Base-by-base conservation (phyloP, 2,113 vertebrate species). In the Onychostruthus taczanowskii region DNA sequence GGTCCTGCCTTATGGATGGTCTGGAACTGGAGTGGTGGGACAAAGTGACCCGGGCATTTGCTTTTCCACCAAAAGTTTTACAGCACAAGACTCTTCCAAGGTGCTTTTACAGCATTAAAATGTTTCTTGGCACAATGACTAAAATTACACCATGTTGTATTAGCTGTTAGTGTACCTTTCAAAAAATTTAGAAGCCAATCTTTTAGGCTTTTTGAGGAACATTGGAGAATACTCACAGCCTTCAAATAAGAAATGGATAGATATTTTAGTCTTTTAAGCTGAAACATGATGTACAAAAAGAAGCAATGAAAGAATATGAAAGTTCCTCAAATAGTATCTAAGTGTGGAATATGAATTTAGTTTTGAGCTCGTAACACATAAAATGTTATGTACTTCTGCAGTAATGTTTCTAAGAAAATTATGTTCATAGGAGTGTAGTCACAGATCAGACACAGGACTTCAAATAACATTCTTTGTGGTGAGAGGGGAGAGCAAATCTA, bases 21-120 rank as follows among this genome's bases (percentile, higher is more conserved):
- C 9, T 18, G 28, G 18, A 74, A 17, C 22, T 17, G 14, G 11
- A 6, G 2, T 39, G 17, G 7, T 0, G 1, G 39, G 49, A 26
- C 4, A 46, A 46, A 46, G 28, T 73, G 13, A 47, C 2, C 7
- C 7, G 9, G 28, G 4, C 2, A 26, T 63, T 73, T 58, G 13
- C 4, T 49, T 78, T 89, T 74, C 28, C 9, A 55, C 16, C 11
- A 41, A 22, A 76, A 33, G 3, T 2, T 27, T 93, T 58, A 49
- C 15, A 31, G 17, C 18, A 26, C 3, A 58, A 44, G 16, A 39
- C 6, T 16, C 6, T 91, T 56, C 16, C 21, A 50, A 35, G 13
- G 7, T 63, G 9, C 5, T 59, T 77, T 68, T 67, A 27, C 43
- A 58, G 18, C 1, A 0, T 59, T 47, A 23, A 30, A 33, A 58